Percentiles rank a stretch among this genome's conserved stretches.
phyloP scores from a whole-genome alignment of 2,113 vertebrate genomes.

The Microtus richardsoni region DNA sequence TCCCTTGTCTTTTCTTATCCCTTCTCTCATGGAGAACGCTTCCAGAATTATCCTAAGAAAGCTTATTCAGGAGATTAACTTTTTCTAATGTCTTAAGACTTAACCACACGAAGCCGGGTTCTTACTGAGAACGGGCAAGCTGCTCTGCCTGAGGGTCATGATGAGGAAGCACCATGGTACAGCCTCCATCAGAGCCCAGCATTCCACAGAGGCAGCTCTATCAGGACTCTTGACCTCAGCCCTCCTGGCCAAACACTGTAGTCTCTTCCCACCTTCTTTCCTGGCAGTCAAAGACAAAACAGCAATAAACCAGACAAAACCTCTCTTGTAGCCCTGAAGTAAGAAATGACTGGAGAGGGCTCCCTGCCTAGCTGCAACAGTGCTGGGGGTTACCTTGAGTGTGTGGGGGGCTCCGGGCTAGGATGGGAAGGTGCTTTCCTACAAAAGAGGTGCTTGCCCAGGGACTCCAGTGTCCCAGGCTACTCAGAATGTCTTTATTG shows the following conservation, averaged over 20 bases:
- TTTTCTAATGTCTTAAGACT: constrained; percentile 51
- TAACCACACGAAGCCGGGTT: not conserved
- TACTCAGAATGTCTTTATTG: not conserved
- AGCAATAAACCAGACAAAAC: constrained; percentile 56
- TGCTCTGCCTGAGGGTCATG: not conserved
- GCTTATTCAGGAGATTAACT: constrained; percentile 61
- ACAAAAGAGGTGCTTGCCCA: not conserved
- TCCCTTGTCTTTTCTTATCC: not conserved
- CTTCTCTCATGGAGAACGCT: constrained; percentile 19
- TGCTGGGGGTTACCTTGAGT: not conserved
- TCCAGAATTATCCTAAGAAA: constrained; percentile 51
- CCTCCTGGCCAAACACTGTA: not conserved
- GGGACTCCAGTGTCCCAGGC: not conserved
- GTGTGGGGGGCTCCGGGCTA: not conserved
- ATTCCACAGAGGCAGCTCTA: not conserved
- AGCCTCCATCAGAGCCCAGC: not conserved
- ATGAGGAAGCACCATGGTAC: not conserved
- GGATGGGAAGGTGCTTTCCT: not conserved
- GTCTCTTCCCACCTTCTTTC: constrained; percentile 43
- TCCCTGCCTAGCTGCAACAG: too few species aligned
- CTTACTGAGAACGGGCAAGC: not conserved
- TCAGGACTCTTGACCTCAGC: not conserved
- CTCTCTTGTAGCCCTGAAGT: not conserved
- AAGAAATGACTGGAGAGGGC: not conserved
- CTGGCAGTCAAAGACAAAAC: constrained; percentile 53